A percentile compares a stretch with the other conserved stretches of the same genome.
Evolutionary conservation across 2,797 vertebrate species (phyloP).

Genomic region (Paguma larvata): DNA sequence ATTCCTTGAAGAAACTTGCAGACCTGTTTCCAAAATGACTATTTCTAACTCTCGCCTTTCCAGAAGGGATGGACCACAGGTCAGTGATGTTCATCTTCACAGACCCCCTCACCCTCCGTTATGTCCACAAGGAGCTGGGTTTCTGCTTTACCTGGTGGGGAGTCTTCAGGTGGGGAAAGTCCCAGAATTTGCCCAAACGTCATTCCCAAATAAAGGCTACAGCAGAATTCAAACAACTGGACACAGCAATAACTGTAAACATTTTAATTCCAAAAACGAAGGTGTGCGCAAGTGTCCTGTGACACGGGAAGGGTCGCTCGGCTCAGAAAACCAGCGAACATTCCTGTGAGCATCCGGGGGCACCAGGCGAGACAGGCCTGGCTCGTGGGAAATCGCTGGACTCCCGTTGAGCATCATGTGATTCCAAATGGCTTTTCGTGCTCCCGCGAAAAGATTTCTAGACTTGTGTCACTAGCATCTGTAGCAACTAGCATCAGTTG

Average conservation of each 20-base stretch:
- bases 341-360: conserved; percentile 71
- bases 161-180: background rate
- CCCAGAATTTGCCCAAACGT: background rate
- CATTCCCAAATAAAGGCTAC: background rate
- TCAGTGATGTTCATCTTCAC: background rate
- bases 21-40: background rate
- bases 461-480: background rate
- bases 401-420: conserved; percentile 41
- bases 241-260: conserved; percentile 80
- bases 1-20: background rate
- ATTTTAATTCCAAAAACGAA: conserved; percentile 85
- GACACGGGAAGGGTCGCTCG: conserved; percentile 53
- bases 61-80: background rate
- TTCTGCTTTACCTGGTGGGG: background rate
- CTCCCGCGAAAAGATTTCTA: conserved; percentile 7
- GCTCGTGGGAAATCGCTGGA: conserved; percentile 67
- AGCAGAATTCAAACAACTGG: background rate
- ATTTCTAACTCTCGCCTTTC: background rate
- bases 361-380: background rate
- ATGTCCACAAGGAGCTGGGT: background rate
- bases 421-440: conserved; percentile 75
- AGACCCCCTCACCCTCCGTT: background rate
- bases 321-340: conserved; percentile 62
- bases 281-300: conserved; percentile 57
- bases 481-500: background rate